phyloP scores from a whole-genome alignment of 37 sponge, comb jelly and placozoan genomes.

The Cliona cf. orientalis region DNA sequence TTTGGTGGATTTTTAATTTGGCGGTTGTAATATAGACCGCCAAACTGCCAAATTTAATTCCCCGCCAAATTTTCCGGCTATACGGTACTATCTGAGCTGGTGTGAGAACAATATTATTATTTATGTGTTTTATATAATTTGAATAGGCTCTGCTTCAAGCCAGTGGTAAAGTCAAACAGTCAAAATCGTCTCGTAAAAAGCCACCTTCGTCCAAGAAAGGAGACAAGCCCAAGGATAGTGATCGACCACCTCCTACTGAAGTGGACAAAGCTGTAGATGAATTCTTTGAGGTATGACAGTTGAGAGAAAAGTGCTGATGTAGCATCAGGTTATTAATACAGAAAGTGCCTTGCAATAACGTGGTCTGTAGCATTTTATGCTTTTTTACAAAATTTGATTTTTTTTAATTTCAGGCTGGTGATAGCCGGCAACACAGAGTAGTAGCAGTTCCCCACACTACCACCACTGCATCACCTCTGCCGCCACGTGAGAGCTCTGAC shows the following conservation, averaged over 20 bases:
- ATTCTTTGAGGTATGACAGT: slow-evolving; percentile 54
- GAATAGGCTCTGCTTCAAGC: slow-evolving; percentile 41
- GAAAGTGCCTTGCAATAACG: no score
- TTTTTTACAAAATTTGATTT: background rate
- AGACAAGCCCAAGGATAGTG: background rate
- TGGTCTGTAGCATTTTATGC: no score
- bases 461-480: no score
- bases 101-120: background rate
- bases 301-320: no score
- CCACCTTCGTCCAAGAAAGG: background rate
- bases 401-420: background rate
- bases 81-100: no score
- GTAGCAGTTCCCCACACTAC: background rate
- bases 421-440: background rate
- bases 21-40: no score
- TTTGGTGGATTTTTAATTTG: no score
- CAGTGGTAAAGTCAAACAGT: slow-evolving; percentile 49
- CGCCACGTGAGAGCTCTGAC: background rate
- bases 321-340: no score
- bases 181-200: background rate
- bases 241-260: background rate
- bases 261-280: slow-evolving; percentile 8
- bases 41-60: no score
- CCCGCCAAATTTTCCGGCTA: no score
- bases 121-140: background rate